phyloP scores from a whole-genome alignment of 2,797 vertebrate species.

The Macrochelys suwanniensis region DNA sequence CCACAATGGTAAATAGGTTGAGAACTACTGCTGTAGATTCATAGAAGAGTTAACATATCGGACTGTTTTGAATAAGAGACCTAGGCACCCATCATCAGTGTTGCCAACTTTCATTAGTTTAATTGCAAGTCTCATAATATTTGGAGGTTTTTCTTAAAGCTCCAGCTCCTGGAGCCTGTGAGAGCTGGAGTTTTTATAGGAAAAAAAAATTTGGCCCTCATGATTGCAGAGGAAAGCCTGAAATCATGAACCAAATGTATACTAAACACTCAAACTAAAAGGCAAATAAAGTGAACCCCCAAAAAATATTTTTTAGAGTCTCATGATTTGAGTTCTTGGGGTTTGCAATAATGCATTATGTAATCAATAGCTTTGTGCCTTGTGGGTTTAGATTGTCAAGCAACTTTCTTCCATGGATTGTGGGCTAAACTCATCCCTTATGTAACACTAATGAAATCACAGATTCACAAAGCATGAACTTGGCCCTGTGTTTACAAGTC shows the following conservation, averaged over 20 bases:
- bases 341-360: neutral
- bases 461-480: neutral
- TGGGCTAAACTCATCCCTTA: accelerated
- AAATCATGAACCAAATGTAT: neutral
- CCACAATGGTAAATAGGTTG: no score
- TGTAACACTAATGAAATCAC: accelerated
- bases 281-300: neutral
- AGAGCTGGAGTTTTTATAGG: neutral
- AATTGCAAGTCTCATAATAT: neutral
- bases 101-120: neutral
- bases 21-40: neutral
- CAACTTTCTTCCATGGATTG: accelerated
- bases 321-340: accelerated
- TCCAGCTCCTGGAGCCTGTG: neutral
- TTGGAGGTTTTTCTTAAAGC: neutral
- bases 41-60: neutral
- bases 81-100: neutral
- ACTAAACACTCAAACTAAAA: neutral
- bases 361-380: neutral
- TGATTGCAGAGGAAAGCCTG: neutral
- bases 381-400: accelerated
- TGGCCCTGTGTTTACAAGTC: neutral
- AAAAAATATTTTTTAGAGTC: neutral
- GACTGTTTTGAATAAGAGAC: neutral
- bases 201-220: neutral